Conservation (phyloP, 2,113 vertebrate genomes). For the Sinosuthora webbiana region DNA sequence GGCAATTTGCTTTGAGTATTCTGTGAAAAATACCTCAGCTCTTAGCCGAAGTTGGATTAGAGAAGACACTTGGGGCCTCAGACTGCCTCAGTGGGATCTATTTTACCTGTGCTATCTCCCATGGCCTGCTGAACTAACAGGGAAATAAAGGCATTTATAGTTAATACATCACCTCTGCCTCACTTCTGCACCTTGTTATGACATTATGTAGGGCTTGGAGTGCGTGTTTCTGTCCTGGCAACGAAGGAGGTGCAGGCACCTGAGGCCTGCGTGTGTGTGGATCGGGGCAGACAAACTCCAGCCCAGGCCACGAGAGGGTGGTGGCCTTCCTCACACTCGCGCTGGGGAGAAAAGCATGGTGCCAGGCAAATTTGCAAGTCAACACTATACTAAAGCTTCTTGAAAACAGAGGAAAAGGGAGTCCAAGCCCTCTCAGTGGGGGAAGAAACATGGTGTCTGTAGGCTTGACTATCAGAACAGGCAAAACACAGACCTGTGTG, state of each 20-base stretch:
- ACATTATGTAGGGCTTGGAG: neutral
- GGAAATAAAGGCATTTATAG: neutral
- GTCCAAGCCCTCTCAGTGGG: neutral
- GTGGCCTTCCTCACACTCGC: neutral
- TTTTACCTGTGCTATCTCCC: neutral
- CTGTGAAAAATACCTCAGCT: neutral
- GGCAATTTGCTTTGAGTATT: neutral
- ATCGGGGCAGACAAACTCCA: neutral
- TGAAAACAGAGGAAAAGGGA: neutral
- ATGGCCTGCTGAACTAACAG: neutral
- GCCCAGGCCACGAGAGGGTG: neutral
- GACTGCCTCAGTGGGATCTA: too few relatives aligned
- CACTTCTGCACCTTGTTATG: neutral
- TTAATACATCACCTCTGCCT: neutral
- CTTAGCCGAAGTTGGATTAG: neutral
- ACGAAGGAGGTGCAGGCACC: neutral
- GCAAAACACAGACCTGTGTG: neutral
- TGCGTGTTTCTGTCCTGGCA: neutral
- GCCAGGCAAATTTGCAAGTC: neutral
- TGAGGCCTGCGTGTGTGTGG: rapidly evolving
- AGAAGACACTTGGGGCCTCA: neutral
- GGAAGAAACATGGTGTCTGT: neutral
- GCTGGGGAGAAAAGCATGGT: rapidly evolving
- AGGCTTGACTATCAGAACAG: neutral
- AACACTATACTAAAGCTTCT: neutral